These are phyloP conservation scores for Amphiprion clarkii DNA, from an alignment of 2,797 vertebrate genomes.

Conservation along the genomic window DNA sequence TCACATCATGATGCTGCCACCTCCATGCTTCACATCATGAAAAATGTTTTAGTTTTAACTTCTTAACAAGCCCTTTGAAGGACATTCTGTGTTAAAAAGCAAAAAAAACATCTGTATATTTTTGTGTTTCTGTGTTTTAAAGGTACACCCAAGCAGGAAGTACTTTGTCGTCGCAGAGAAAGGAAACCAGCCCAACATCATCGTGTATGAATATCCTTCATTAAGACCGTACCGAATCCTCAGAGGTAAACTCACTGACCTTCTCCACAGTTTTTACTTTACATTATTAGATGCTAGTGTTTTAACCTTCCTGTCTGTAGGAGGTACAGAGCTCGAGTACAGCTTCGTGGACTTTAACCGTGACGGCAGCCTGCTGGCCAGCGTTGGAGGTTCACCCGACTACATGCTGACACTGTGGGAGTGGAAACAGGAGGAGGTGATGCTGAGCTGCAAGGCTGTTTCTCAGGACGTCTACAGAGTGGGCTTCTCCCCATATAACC, in stretches of 20 bases:
- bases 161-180: slow-evolving; percentile 93
- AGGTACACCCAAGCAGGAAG: slow-evolving; percentile 89
- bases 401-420: slow-evolving; percentile 94
- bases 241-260: slow-evolving; percentile 81
- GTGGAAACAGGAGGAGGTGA: slow-evolving; percentile 91
- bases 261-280: too few relatives aligned
- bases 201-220: slow-evolving; percentile 92
- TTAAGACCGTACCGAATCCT: slow-evolving; percentile 89
- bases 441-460: slow-evolving; percentile 90
- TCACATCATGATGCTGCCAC: too few relatives aligned
- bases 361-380: slow-evolving; percentile 89
- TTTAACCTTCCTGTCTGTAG: slow-evolving; percentile 70
- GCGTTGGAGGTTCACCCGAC: slow-evolving; percentile 89
- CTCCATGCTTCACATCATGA: too few relatives aligned
- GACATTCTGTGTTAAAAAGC: too few relatives aligned
- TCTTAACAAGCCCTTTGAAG: too few relatives aligned
- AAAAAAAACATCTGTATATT: neutral
- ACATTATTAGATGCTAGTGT: neutral
- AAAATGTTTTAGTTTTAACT: too few relatives aligned
- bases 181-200: slow-evolving; percentile 88
- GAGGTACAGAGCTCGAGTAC: slow-evolving; percentile 88
- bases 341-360: slow-evolving; percentile 89
- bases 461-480: slow-evolving; percentile 92
- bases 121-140: slow-evolving; percentile 53
- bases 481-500: slow-evolving; percentile 91